Evolutionary conservation across 2,888 invertebrate genomes (phyloP).

Genomic region (Diaprepes abbreviatus): DNA sequence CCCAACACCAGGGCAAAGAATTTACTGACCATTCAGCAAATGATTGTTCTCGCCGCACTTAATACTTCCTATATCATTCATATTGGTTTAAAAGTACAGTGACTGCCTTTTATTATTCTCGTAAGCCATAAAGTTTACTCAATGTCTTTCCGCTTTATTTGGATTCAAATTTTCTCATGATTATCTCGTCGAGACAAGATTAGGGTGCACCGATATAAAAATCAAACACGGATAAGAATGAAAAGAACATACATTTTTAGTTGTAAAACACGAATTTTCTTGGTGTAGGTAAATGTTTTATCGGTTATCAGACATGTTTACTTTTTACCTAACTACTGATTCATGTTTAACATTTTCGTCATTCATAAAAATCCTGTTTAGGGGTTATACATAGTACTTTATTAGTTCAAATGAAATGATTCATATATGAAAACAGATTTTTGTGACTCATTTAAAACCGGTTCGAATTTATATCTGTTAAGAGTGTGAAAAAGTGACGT

Average conservation of each 20-base stretch:
- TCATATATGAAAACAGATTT: too few relatives aligned
- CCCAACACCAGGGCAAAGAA: too few relatives aligned
- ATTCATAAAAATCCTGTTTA: not conserved
- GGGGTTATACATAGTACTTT: too few relatives aligned
- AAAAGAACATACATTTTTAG: conserved; percentile 15
- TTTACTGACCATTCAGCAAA: too few relatives aligned
- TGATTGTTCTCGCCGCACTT: too few relatives aligned
- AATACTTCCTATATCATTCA: too few relatives aligned
- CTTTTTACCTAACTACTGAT: conserved; percentile 20
- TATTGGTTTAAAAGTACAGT: too few relatives aligned
- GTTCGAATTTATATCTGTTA: too few relatives aligned
- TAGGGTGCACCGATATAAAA: conserved; percentile 14
- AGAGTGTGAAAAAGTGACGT: not conserved
- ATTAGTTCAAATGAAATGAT: too few relatives aligned
- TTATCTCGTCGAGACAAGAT: conserved; percentile 24
- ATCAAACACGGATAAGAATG: conserved; percentile 22
- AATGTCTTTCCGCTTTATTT: not conserved
- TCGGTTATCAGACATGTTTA: conserved; percentile 11
- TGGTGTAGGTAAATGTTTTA: conserved; percentile 14
- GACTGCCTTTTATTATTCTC: too few relatives aligned
- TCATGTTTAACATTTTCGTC: not conserved
- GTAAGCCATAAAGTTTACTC: not conserved
- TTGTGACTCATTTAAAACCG: too few relatives aligned
- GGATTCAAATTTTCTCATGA: conserved; percentile 15
- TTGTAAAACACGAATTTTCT: conserved; percentile 13